Conservation (phyloP, 2,888 invertebrate genomes). For the Chalcosyrphus nemorum region DNA sequence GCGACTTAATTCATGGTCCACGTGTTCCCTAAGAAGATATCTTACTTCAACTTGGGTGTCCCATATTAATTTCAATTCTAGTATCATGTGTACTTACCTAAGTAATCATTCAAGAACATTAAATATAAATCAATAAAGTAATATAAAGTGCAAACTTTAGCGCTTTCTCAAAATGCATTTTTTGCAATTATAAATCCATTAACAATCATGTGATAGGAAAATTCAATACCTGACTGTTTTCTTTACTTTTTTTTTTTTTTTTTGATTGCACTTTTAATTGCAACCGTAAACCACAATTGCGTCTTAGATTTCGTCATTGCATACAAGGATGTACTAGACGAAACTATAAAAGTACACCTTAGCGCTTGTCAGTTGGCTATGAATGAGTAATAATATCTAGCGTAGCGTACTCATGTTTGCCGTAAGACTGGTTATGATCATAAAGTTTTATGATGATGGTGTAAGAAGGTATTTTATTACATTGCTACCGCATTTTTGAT, state of each 20-base stretch:
- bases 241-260: not conserved
- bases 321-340: not conserved
- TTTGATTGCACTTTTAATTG: slow-evolving; percentile 21
- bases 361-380: not conserved
- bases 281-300: slow-evolving; percentile 49
- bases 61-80: not conserved
- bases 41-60: too few species aligned
- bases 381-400: slow-evolving; percentile 38
- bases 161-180: not conserved
- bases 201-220: not conserved
- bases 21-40: too few species aligned
- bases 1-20: too few species aligned
- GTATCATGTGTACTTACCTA: not conserved
- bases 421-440: slow-evolving; percentile 42
- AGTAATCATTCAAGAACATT: not conserved
- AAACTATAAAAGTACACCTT: not conserved
- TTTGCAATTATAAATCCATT: slow-evolving; percentile 39
- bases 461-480: slow-evolving; percentile 53
- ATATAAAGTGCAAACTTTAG: not conserved
- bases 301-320: slow-evolving; percentile 25
- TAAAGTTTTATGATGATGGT: slow-evolving; percentile 52
- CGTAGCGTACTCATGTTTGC: not conserved
- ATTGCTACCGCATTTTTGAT: slow-evolving; percentile 44
- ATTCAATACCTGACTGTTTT: not conserved
- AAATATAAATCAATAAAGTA: not conserved